phyloP scores from a whole-genome alignment of 2,113 vertebrate species.

The Dipodomys ordii region DNA sequence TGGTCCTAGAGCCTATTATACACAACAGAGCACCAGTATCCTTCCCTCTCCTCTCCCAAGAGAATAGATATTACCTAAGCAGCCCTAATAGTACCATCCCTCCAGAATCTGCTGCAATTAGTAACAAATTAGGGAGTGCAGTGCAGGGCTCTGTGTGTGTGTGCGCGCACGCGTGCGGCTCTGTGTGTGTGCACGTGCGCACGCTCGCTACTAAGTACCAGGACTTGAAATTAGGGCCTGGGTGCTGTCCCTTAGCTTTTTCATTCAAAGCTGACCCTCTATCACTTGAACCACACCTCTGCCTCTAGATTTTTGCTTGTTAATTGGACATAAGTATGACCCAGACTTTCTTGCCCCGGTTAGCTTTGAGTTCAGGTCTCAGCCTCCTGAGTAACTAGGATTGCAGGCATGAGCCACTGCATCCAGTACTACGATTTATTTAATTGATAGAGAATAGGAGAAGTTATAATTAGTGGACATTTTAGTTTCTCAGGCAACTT shows the following conservation, averaged over 20 bases:
- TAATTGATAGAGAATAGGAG: slow-evolving; percentile 22
- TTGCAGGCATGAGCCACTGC: too few relatives aligned
- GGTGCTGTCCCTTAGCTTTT: neutral
- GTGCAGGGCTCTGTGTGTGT: neutral
- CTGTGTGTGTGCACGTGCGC: too few relatives aligned
- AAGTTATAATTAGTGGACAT: neutral
- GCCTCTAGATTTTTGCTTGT: too few relatives aligned
- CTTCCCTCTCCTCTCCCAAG: neutral
- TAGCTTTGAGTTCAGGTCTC: too few relatives aligned
- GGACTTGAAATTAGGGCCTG: too few relatives aligned
- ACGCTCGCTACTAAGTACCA: too few relatives aligned
- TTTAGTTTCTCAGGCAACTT: neutral
- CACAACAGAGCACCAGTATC: neutral
- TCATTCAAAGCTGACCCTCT: neutral
- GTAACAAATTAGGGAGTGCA: neutral
- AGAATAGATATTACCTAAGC: fast-evolving
- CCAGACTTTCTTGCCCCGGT: too few relatives aligned
- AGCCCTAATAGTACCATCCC: neutral
- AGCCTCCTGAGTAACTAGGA: too few relatives aligned
- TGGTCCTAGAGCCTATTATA: neutral
- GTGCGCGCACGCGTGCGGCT: too few relatives aligned
- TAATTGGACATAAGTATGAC: too few relatives aligned
- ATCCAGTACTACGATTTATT: neutral
- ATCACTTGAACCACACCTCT: too few relatives aligned
- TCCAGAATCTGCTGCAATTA: neutral